Evolutionary conservation across 2,888 invertebrate species (phyloP).

Genomic region (Carcina quercana): DNA sequence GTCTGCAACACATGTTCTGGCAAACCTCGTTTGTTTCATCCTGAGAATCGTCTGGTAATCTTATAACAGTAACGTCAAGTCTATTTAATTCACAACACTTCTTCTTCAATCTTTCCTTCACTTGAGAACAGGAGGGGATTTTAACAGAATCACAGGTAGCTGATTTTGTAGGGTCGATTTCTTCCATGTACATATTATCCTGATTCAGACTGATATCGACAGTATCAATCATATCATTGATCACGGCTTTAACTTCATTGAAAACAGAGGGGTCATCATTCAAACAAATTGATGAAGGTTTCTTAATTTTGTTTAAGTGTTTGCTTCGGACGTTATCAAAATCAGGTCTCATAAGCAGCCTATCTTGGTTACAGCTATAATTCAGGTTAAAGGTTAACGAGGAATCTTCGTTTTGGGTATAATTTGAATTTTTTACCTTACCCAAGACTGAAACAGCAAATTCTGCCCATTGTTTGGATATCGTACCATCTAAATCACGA

Average conservation of each 20-base stretch:
- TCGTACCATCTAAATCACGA: slow-evolving; percentile 42
- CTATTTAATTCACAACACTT: slow-evolving; percentile 70
- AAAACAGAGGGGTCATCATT: neutral
- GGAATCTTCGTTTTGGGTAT: slow-evolving; percentile 28
- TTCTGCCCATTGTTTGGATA: slow-evolving; percentile 67
- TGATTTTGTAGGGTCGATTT: slow-evolving; percentile 40
- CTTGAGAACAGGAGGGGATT: slow-evolving; percentile 16
- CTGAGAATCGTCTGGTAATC: slow-evolving; percentile 40
- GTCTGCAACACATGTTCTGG: slow-evolving; percentile 67
- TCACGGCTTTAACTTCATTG: slow-evolving; percentile 45
- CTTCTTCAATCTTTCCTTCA: slow-evolving; percentile 45
- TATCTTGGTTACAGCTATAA: slow-evolving; percentile 73
- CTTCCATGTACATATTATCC: slow-evolving; percentile 53
- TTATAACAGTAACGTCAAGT: slow-evolving; percentile 79
- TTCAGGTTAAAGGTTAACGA: slow-evolving; percentile 72
- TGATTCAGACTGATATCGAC: slow-evolving; percentile 76
- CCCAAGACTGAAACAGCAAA: slow-evolving; percentile 72
- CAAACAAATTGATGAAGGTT: neutral
- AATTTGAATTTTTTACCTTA: slow-evolving; percentile 26
- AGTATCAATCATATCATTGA: slow-evolving; percentile 72
- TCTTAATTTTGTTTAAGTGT: neutral
- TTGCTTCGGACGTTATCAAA: slow-evolving; percentile 8
- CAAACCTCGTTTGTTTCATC: slow-evolving; percentile 40
- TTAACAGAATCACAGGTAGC: slow-evolving; percentile 13
- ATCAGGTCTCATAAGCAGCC: slow-evolving; percentile 65